Base-by-base conservation (phyloP, 2,888 invertebrate species). In the Cephus spinipes region DNA sequence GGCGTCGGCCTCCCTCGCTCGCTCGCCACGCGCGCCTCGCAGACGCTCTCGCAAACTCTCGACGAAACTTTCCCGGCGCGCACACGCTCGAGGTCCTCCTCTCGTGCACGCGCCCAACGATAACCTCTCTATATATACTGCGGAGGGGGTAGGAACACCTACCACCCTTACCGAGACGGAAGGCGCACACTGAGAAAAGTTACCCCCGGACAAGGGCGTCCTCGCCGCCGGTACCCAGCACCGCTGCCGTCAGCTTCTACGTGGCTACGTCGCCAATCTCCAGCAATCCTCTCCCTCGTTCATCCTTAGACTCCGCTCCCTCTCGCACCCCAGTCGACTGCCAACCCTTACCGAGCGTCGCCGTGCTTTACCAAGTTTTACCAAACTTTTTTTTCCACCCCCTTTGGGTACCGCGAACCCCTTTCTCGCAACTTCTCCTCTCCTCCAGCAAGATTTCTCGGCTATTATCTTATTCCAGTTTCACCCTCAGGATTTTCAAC, bases 21-120 rank as follows among this genome's bases (percentile, higher is more conserved):
- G 76, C 55, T 55, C 83, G 81, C 84, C 81, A 82, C 82, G 79
- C 83, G 81, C 81, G 81, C 77, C 84, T 84, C 82, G 76, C 81
- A 80, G 81, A 85, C 87, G 82, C 85, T 87, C 85, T 87, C 87
- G 55, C 55, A 83, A 85, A 87, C 81, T 81, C 79, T 83, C 84
- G 84, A 79, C 84, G 82, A 88, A 88, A 88, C 86, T 88, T 88
- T 88, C 85, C 85, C 87, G 86, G 86, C 85, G 85, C 83, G 85
- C 33, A 71, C 33, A 31, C 71, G 12, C 71, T 30, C 31, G 4
- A 9, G 12, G 71, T 71, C 71, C 32, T 33, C 31, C 31, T 71
- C 71, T 31, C 71, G 31, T 33, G 12, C 71, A 71, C 31, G 71
- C 71, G 71, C 9, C 55, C 23, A 23, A 23, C 55, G 55, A 23